A percentile compares a stretch with the other conserved stretches of the same genome.
Evolutionary conservation across 2,113 vertebrate genomes (phyloP).

Genomic region (Callocephalon fimbriatum): DNA sequence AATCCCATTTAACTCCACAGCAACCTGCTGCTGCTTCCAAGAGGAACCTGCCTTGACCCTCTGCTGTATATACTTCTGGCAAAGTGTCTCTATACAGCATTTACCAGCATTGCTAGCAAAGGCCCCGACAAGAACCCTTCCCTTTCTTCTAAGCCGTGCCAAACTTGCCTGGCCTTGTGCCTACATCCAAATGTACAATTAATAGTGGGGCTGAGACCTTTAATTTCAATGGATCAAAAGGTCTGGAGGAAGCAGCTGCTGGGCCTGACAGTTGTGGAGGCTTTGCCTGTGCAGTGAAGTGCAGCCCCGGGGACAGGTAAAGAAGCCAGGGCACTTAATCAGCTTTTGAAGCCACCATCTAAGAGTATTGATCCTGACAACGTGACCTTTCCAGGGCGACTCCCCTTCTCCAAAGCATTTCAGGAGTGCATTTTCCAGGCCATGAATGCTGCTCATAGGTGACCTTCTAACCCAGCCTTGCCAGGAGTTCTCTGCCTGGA

Average conservation of each 20-base stretch:
- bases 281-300: not conserved
- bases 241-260: not conserved
- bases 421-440: conserved; percentile 5
- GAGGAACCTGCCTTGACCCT: not conserved
- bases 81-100: not conserved
- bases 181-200: not conserved
- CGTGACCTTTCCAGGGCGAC: not conserved
- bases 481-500: not conserved
- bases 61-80: fast-evolving
- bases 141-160: not conserved
- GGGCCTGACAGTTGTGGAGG: not conserved
- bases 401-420: not conserved
- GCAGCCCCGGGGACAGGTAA: conserved; percentile 16
- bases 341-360: not conserved
- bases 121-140: not conserved
- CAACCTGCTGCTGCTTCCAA: not conserved
- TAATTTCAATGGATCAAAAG: conserved; percentile 48
- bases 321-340: not conserved
- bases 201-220: not conserved
- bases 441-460: not conserved
- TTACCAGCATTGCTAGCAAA: not conserved
- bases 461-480: conserved; percentile 18
- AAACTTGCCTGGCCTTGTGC: not conserved
- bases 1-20: not conserved
- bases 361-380: not conserved